A percentile compares a stretch with the other conserved stretches of the same genome.
Conservation (phyloP, 2,888 invertebrate species). For the Pristionchus exspectatus region DNA sequence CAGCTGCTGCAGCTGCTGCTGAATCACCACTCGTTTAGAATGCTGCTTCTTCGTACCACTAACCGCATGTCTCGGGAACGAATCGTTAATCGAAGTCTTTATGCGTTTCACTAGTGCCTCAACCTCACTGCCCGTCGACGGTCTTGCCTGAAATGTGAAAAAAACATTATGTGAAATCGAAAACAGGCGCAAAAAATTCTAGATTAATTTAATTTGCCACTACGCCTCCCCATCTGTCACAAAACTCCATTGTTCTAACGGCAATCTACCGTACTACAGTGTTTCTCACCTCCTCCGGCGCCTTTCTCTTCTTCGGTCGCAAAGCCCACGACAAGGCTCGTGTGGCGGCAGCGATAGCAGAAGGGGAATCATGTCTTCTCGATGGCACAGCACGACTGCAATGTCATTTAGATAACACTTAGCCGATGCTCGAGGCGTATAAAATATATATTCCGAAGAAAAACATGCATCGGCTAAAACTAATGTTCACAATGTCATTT, state of each 20-base stretch:
- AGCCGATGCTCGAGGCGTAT: no score
- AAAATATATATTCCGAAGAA: no score
- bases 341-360: neutral
- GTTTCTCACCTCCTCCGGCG: neutral
- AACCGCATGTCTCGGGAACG: neutral
- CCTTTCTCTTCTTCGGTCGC: neutral
- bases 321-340: neutral
- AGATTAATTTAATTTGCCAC: no score
- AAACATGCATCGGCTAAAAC: no score
- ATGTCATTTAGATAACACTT: no score
- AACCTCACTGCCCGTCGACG: neutral
- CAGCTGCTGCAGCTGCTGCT: neutral
- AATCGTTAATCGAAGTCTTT: neutral
- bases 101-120: neutral
- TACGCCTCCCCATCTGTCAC: no score
- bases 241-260: no score
- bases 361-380: neutral
- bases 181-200: neutral
- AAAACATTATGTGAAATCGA: neutral
- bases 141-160: neutral
- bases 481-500: no score
- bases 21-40: neutral
- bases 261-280: neutral
- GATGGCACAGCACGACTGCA: neutral
- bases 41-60: neutral